phyloP scores from a whole-genome alignment of 2,888 invertebrate species.

The Scelioninae gen. 1 region DNA sequence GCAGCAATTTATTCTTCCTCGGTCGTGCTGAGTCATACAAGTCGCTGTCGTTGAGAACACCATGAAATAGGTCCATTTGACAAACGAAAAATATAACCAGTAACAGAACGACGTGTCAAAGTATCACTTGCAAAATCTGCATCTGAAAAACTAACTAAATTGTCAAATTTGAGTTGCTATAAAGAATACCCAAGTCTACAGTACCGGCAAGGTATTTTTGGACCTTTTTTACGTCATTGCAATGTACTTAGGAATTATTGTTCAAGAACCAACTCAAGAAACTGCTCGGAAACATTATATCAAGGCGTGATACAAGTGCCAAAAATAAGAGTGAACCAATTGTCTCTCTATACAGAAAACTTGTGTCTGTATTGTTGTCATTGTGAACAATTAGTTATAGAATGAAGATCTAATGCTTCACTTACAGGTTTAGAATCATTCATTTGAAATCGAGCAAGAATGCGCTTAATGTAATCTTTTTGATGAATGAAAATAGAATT shows the following conservation, averaged over 20 bases:
- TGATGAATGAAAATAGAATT: constrained; percentile 60
- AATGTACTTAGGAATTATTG: constrained; percentile 49
- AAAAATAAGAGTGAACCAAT: constrained; percentile 64
- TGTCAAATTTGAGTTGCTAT: constrained; percentile 24
- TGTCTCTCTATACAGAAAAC: constrained; percentile 50
- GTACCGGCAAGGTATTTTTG: constrained; percentile 59
- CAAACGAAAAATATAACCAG: constrained; percentile 62
- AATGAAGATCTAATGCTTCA: constrained; percentile 59
- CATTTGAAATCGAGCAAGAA: constrained; percentile 58
- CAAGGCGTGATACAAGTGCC: constrained; percentile 36
- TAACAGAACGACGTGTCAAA: constrained; percentile 57
- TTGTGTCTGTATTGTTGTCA: not conserved
- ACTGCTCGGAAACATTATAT: not conserved
- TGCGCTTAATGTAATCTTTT: constrained; percentile 46
- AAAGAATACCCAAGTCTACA: constrained; percentile 48
- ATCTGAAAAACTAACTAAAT: constrained; percentile 58
- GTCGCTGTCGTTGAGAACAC: constrained; percentile 57
- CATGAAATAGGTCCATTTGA: constrained; percentile 59
- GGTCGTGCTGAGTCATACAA: constrained; percentile 62
- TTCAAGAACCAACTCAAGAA: constrained; percentile 42
- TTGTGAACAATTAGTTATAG: constrained; percentile 9
- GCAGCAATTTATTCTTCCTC: constrained; percentile 70
- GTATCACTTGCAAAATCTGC: constrained; percentile 66
- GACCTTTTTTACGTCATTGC: constrained; percentile 67
- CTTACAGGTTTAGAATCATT: constrained; percentile 44